These are phyloP conservation scores for Drosophila willistoni DNA, from an alignment of 1,140 invertebrate genomes.

Conservation along the genomic window DNA sequence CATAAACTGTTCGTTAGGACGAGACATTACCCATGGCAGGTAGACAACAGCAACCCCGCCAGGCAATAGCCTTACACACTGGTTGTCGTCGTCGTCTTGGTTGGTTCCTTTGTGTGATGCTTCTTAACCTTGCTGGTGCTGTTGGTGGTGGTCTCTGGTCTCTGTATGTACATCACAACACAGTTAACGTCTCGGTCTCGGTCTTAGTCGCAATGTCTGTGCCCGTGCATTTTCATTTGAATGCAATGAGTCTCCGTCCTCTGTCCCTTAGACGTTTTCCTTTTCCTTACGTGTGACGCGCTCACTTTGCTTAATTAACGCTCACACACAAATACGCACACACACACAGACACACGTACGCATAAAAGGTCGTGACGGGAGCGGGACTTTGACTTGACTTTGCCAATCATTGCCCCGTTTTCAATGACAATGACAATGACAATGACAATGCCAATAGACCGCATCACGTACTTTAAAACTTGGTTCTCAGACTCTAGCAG, in stretches of 20 bases:
- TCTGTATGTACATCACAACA: too few relatives aligned
- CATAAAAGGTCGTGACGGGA: conserved; percentile 65
- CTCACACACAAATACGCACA: conserved; percentile 38
- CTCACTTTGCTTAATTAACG: conserved; percentile 81
- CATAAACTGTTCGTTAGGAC: neutral
- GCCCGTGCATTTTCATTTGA: conserved; percentile 74
- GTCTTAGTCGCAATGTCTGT: conserved; percentile 19
- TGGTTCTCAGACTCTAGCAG: conserved; percentile 58
- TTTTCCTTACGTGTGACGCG: conserved; percentile 63
- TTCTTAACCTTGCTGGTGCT: conserved; percentile 49
- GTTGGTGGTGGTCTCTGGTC: neutral
- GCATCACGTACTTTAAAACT: conserved; percentile 56
- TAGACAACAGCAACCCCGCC: conserved; percentile 42
- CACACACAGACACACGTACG: conserved; percentile 23
- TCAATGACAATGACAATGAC: conserved; percentile 50
- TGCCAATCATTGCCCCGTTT: conserved; percentile 75
- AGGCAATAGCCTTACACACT: conserved; percentile 18
- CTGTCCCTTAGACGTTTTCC: conserved; percentile 6
- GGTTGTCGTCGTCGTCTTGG: conserved; percentile 31
- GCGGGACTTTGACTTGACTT: conserved; percentile 69
- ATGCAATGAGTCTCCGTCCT: conserved; percentile 46
- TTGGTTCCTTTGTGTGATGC: conserved; percentile 55
- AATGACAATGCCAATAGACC: conserved; percentile 71
- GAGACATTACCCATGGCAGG: conserved; percentile 34
- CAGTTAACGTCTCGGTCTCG: too few relatives aligned